These are phyloP conservation scores for Numenius arquata DNA, from an alignment of 2,113 vertebrate genomes.

Conservation along the genomic window DNA sequence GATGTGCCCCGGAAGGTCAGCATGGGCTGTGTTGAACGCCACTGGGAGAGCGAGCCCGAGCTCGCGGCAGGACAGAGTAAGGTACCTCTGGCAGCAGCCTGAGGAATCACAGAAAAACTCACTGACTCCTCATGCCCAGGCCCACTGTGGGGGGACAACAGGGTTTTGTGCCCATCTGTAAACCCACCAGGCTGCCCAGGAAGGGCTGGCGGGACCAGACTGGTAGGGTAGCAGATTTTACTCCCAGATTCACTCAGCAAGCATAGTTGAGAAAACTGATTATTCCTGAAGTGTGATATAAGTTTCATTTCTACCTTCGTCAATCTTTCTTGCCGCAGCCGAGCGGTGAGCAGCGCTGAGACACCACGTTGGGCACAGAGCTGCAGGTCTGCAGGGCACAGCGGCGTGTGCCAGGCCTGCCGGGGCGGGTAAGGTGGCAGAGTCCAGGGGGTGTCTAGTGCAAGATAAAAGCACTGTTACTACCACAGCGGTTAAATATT, in stretches of 20 bases:
- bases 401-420: rapidly evolving
- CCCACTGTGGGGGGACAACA: rapidly evolving
- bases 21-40: background rate
- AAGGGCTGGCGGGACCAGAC: background rate
- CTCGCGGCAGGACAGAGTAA: rapidly evolving
- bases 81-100: background rate
- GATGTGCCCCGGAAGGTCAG: background rate
- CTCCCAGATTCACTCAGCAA: background rate
- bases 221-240: background rate
- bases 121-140: background rate
- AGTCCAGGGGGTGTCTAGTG: background rate
- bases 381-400: background rate
- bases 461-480: background rate
- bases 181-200: too few species aligned
- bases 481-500: background rate
- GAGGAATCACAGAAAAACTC: background rate
- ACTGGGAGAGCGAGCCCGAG: background rate
- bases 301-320: background rate
- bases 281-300: background rate
- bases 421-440: rapidly evolving
- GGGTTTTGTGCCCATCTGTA: background rate
- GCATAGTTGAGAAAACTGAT: background rate
- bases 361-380: rapidly evolving
- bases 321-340: rapidly evolving
- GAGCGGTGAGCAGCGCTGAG: background rate